Conservation (phyloP, 2,113 vertebrate genomes). For the Platichthys flesus region DNA sequence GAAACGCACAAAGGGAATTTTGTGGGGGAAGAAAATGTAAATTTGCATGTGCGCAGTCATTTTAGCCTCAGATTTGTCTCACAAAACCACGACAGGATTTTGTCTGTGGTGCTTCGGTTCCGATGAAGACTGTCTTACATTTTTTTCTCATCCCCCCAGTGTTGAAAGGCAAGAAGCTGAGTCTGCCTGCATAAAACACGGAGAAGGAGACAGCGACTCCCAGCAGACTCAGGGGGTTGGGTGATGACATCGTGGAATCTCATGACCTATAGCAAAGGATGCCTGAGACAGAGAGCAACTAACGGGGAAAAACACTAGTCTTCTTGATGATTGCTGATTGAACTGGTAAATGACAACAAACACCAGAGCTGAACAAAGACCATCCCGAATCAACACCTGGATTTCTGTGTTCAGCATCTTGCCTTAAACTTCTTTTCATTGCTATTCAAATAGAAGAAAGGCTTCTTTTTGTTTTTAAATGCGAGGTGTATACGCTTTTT, state of each 20-base stretch:
- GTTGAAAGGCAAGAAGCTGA: conserved; percentile 99
- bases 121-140: conserved; percentile 5
- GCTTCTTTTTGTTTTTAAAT: conserved; percentile 85
- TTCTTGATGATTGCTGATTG: conserved; percentile 73
- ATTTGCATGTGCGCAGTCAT: background rate
- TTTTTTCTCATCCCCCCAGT: conserved; percentile 78
- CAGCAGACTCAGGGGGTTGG: conserved; percentile 86
- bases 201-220: conserved; percentile 82
- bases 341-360: conserved; percentile 80
- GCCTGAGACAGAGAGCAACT: conserved; percentile 86
- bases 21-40: background rate
- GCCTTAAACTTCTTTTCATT: conserved; percentile 94
- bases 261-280: conserved; percentile 84
- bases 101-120: background rate
- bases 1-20: conserved; percentile 3
- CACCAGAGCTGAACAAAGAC: conserved; percentile 84
- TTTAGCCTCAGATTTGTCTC: background rate
- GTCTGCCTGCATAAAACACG: conserved; percentile 95
- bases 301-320: conserved; percentile 84
- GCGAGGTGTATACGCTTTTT: conserved; percentile 86
- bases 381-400: conserved; percentile 75
- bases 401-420: conserved; percentile 96
- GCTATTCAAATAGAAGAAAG: conserved; percentile 90
- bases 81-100: background rate
- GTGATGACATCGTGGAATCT: conserved; percentile 81